These are phyloP conservation scores for Pentalonia nigronervosa DNA, from an alignment of 1,140 invertebrate genomes.

Conservation along the genomic window DNA sequence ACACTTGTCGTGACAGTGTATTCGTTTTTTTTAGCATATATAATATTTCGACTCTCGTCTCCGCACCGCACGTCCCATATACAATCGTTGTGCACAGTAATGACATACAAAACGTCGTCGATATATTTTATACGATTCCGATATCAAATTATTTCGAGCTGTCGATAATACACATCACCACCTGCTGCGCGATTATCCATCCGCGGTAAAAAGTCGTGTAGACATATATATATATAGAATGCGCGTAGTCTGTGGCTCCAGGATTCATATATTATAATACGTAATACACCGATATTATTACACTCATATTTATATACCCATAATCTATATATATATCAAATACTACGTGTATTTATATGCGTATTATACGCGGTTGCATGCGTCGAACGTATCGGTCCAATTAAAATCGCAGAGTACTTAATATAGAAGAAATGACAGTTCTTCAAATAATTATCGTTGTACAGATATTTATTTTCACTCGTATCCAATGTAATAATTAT, in stretches of 20 bases:
- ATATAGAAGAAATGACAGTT: slow-evolving; percentile 34
- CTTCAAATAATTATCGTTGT: background rate
- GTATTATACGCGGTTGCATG: no score
- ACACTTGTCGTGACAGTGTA: background rate
- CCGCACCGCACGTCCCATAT: background rate
- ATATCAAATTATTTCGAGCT: background rate
- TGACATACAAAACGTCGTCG: background rate
- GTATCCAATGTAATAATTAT: background rate
- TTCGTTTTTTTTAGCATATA: background rate
- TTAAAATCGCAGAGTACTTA: background rate
- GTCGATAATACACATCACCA: background rate
- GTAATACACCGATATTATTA: background rate
- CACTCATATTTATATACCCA: background rate
- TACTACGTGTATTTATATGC: no score
- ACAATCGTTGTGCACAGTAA: background rate
- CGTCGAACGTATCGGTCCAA: background rate
- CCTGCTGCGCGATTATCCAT: background rate
- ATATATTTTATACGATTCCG: background rate
- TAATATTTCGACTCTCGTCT: background rate
- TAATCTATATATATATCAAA: no score
- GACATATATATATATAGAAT: background rate
- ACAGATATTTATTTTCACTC: background rate
- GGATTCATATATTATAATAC: background rate
- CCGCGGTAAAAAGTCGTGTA: background rate
- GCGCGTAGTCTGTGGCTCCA: background rate